A percentile compares a stretch with the other conserved stretches of the same genome.
phyloP scores from a whole-genome alignment of 2,888 invertebrate species.

The Galerucella calmariensis region DNA sequence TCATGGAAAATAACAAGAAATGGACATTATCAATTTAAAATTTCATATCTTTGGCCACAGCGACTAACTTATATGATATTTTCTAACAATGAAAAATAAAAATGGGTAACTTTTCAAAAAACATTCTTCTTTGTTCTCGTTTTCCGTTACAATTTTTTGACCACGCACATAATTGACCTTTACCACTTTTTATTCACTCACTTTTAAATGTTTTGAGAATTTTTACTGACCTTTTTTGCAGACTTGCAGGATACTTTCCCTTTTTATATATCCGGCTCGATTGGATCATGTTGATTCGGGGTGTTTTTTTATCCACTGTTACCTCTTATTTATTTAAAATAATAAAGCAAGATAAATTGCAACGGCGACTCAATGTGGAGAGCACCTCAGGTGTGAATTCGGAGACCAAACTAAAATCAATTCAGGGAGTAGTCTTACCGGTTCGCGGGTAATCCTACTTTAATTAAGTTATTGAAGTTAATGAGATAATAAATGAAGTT shows the following conservation, averaged over 20 bases:
- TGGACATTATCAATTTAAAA: background rate
- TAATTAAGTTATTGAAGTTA: too few relatives aligned
- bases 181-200: background rate
- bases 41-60: background rate
- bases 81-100: constrained; percentile 3
- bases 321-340: too few relatives aligned
- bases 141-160: background rate
- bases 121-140: constrained; percentile 1
- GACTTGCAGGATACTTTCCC: constrained; percentile 1
- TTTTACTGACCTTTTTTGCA: constrained; percentile 6
- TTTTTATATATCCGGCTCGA: background rate
- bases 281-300: background rate
- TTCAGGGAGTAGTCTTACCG: too few relatives aligned
- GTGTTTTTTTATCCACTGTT: background rate
- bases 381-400: too few relatives aligned
- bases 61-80: constrained; percentile 1
- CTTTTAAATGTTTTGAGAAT: background rate
- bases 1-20: background rate
- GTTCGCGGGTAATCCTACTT: too few relatives aligned
- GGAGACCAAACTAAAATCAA: too few relatives aligned
- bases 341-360: too few relatives aligned
- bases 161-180: background rate
- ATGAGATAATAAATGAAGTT: too few relatives aligned
- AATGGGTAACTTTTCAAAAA: background rate
- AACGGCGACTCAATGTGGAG: too few relatives aligned